These are phyloP conservation scores for Cheilosia soror DNA, from an alignment of 2,888 invertebrate species.

Conservation along the genomic window DNA sequence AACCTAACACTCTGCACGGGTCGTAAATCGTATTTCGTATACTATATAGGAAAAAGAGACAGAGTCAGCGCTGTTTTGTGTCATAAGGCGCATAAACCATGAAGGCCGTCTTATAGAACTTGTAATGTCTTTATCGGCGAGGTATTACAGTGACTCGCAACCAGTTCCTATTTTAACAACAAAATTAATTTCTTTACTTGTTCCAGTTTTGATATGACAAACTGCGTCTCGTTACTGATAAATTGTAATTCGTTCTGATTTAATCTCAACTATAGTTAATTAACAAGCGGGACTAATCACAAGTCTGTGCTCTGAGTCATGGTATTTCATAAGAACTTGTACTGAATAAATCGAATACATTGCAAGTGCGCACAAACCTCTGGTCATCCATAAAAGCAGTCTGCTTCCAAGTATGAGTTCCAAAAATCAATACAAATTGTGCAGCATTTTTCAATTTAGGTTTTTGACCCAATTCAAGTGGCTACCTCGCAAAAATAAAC, in stretches of 20 bases:
- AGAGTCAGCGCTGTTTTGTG: too few relatives aligned
- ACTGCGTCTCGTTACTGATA: background rate
- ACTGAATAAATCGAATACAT: background rate
- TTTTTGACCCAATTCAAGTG: background rate
- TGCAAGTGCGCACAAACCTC: background rate
- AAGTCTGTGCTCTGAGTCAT: background rate
- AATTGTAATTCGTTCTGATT: background rate
- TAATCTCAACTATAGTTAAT: conserved; percentile 6
- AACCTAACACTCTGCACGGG: too few relatives aligned
- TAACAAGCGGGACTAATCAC: background rate
- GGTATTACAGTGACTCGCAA: too few relatives aligned
- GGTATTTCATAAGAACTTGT: background rate
- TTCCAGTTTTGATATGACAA: background rate
- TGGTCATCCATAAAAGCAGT: background rate
- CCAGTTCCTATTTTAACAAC: too few relatives aligned
- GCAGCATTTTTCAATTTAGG: background rate
- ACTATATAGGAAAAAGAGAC: too few relatives aligned
- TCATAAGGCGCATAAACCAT: too few relatives aligned
- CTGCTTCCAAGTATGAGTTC: background rate
- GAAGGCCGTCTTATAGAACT: too few relatives aligned
- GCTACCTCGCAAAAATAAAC: background rate
- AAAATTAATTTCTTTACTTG: too few relatives aligned
- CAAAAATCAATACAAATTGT: background rate
- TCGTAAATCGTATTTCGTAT: too few relatives aligned
- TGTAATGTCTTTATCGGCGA: too few relatives aligned